Percentiles rank a stretch among this genome's conserved stretches.
Evolutionary conservation across 2,888 invertebrate genomes (phyloP).

Genomic region (Dryocosmus kuriphilus): DNA sequence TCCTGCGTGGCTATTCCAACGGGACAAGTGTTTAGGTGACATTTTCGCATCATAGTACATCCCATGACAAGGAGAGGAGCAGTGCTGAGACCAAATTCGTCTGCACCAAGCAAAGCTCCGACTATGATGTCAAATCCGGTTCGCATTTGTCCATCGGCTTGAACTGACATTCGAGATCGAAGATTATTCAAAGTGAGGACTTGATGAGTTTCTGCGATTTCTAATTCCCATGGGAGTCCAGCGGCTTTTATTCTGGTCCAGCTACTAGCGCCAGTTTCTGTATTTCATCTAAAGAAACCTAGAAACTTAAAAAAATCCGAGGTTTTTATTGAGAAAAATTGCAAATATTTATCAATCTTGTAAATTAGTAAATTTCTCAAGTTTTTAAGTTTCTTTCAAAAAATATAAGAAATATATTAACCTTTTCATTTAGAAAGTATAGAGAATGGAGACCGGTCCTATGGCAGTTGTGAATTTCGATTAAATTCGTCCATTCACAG

Average conservation of each 20-base stretch:
- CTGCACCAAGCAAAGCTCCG: slow-evolving; percentile 96
- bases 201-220: slow-evolving; percentile 99
- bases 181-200: slow-evolving; percentile 95
- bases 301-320: too few species aligned
- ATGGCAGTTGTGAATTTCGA: slow-evolving; percentile 77
- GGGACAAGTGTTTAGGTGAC: slow-evolving; percentile 99
- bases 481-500: slow-evolving; percentile 69
- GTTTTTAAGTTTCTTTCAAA: too few species aligned
- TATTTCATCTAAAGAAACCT: too few species aligned
- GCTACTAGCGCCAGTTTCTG: slow-evolving; percentile 98
- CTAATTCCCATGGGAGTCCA: slow-evolving; percentile 99
- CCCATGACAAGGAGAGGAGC: slow-evolving; percentile 98
- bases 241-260: slow-evolving; percentile 99
- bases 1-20: slow-evolving; percentile 99
- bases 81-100: slow-evolving; percentile 99
- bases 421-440: too few species aligned
- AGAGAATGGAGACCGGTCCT: slow-evolving; percentile 84
- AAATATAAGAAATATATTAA: too few species aligned
- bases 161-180: slow-evolving; percentile 94
- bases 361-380: too few species aligned
- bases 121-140: slow-evolving; percentile 98
- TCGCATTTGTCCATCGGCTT: slow-evolving; percentile 97
- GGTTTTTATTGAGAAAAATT: too few species aligned
- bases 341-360: too few species aligned
- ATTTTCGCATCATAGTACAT: slow-evolving; percentile 99